phyloP scores from a whole-genome alignment of 2,888 invertebrate genomes.

The Pasiphila rectangulata region DNA sequence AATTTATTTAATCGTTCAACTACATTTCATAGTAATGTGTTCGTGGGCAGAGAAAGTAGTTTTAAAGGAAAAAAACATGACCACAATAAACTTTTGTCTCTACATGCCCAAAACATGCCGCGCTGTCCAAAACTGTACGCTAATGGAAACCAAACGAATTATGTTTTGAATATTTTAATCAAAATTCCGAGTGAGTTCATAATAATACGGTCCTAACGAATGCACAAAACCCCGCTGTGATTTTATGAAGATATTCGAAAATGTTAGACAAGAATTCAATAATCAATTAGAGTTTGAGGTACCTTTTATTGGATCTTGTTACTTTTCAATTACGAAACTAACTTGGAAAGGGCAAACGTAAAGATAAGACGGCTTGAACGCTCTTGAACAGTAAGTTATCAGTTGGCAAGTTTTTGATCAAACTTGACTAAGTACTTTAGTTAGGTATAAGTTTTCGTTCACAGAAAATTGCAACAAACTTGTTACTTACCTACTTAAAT shows the following conservation, averaged over 20 bases:
- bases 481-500: slow-evolving; percentile 42
- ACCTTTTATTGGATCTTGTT: slow-evolving; percentile 32
- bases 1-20: too few species aligned
- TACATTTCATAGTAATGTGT: too few species aligned
- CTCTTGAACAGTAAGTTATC: slow-evolving; percentile 35
- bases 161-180: slow-evolving; percentile 72
- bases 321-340: slow-evolving; percentile 26
- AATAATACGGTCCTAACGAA: slow-evolving; percentile 75
- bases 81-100: slow-evolving; percentile 44
- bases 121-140: slow-evolving; percentile 33
- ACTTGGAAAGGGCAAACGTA: slow-evolving; percentile 21
- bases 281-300: slow-evolving; percentile 42
- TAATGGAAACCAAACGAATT: slow-evolving; percentile 65
- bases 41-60: slow-evolving; percentile 24
- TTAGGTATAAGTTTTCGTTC: slow-evolving; percentile 45
- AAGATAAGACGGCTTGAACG: slow-evolving; percentile 21
- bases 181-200: slow-evolving; percentile 72
- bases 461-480: slow-evolving; percentile 46
- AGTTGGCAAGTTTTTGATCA: slow-evolving; percentile 44
- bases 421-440: slow-evolving; percentile 41
- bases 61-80: slow-evolving; percentile 28
- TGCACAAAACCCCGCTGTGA: slow-evolving; percentile 66
- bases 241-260: slow-evolving; percentile 67
- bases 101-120: slow-evolving; percentile 35
- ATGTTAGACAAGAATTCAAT: slow-evolving; percentile 52